A percentile compares a stretch with the other conserved stretches of the same genome.
These are phyloP conservation scores for Frieseomelitta varia DNA, from an alignment of 1,140 invertebrate species.

Conservation along the genomic window DNA sequence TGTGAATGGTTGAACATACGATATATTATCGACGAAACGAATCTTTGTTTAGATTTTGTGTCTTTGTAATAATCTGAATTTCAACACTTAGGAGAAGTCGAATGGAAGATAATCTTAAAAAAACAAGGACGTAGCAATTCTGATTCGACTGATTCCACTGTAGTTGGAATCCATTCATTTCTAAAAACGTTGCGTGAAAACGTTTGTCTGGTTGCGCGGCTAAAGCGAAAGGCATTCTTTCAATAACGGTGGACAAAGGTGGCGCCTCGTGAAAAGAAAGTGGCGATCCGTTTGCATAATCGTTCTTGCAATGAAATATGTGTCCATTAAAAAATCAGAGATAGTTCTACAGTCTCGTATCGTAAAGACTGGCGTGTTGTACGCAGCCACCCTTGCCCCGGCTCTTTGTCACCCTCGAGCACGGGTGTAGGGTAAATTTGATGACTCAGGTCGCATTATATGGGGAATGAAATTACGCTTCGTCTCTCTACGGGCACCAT, in stretches of 20 bases:
- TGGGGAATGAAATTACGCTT: conserved; percentile 48
- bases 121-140: neutral
- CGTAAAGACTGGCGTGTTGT: neutral
- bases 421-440: conserved; percentile 43
- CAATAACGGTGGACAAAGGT: neutral
- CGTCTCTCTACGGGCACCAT: neutral
- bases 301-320: neutral
- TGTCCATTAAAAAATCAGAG: neutral
- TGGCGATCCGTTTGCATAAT: neutral
- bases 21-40: neutral
- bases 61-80: neutral
- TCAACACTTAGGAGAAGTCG: too few relatives aligned
- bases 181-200: neutral
- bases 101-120: neutral
- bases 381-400: conserved; percentile 23
- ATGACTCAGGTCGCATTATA: conserved; percentile 59
- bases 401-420: neutral
- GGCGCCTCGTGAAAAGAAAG: neutral
- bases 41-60: neutral
- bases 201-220: too few relatives aligned
- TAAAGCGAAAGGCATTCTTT: neutral
- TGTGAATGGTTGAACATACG: too few relatives aligned
- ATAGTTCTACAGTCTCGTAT: neutral
- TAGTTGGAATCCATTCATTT: neutral
- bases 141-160: neutral